phyloP scores from a whole-genome alignment of 2,797 vertebrate genomes.

The Merluccius polli region DNA sequence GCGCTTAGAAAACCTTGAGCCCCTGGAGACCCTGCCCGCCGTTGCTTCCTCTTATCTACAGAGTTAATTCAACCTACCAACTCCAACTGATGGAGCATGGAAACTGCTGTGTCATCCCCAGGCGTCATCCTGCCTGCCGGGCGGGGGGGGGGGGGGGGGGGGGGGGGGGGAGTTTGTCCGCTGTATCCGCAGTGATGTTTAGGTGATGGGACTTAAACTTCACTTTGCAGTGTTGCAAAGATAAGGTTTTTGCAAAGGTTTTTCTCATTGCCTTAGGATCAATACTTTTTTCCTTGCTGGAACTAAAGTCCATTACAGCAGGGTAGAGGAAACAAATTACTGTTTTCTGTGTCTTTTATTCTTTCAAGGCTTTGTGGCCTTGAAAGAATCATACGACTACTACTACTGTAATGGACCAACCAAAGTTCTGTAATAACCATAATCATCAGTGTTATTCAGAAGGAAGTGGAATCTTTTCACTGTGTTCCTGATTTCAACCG shows the following conservation, averaged over 20 bases:
- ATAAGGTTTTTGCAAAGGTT: background rate
- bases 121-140: background rate
- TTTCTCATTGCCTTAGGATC: background rate
- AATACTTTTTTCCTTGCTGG: background rate
- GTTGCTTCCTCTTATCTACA: background rate
- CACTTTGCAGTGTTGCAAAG: background rate
- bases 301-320: background rate
- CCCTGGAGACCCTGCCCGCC: background rate
- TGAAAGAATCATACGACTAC: background rate
- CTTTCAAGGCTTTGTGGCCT: background rate
- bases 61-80: background rate
- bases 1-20: background rate
- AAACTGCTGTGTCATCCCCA: background rate
- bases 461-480: background rate
- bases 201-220: background rate
- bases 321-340: background rate
- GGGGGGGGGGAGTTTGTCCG: background rate
- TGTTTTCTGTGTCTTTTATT: background rate
- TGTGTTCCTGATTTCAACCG: background rate
- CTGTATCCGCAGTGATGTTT: background rate
- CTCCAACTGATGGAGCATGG: background rate
- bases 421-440: background rate
- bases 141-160: background rate
- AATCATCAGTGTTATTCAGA: background rate
- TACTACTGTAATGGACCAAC: background rate